Percentiles rank a stretch among this genome's conserved stretches.
Evolutionary conservation across 2,113 vertebrate genomes (phyloP).

Genomic region (Micronisus gabar): DNA sequence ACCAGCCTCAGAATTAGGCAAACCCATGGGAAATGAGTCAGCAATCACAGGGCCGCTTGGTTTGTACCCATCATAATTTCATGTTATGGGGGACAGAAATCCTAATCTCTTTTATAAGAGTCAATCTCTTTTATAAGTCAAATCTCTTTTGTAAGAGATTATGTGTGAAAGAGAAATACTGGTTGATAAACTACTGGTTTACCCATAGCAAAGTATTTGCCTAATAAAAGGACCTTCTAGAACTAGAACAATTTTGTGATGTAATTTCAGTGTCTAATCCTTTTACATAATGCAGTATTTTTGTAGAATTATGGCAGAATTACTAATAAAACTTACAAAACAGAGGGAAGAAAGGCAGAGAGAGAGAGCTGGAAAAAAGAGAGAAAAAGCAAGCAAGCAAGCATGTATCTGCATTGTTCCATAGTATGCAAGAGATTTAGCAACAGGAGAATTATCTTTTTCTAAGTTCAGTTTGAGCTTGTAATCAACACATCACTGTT

Average conservation of each 20-base stretch:
- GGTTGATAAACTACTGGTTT: neutral
- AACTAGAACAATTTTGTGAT: neutral
- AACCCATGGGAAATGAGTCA: neutral
- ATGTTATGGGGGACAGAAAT: neutral
- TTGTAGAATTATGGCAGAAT: neutral
- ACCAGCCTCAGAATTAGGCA: neutral
- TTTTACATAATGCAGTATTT: neutral
- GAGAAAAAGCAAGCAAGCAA: neutral
- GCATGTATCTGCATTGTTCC: neutral
- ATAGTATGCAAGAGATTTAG: neutral
- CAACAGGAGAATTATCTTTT: neutral
- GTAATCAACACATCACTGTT: neutral
- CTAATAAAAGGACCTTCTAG: neutral
- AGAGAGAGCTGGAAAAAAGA: neutral
- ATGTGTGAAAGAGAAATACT: neutral
- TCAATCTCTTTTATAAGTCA: no score
- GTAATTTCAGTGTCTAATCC: neutral
- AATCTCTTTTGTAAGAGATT: neutral
- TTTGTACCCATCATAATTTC: neutral
- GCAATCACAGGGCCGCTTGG: neutral
- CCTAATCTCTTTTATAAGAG: no score
- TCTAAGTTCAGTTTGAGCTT: neutral
- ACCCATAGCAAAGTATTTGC: neutral
- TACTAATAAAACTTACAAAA: neutral
- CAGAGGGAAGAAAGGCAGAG: neutral